phyloP scores from a whole-genome alignment of 2,888 invertebrate species.

The Macaria liturata region DNA sequence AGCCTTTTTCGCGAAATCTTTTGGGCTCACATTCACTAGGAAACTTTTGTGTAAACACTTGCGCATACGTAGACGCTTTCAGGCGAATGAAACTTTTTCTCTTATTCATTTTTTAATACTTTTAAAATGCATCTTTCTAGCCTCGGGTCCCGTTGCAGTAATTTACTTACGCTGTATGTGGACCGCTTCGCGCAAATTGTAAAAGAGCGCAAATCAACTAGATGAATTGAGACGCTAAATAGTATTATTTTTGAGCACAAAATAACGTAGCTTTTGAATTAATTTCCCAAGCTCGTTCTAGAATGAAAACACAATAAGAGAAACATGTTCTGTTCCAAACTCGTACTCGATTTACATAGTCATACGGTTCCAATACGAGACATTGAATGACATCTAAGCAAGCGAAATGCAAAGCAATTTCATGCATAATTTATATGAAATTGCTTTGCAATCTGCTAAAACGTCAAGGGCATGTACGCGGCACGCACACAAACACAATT shows the following conservation, averaged over 20 bases:
- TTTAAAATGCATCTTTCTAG: conserved; percentile 12
- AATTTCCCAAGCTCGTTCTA: background rate
- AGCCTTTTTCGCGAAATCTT: conserved; percentile 66
- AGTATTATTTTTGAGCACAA: too few relatives aligned
- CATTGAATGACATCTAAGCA: conserved; percentile 28
- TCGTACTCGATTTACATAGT: conserved; percentile 26
- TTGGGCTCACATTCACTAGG: conserved; percentile 52
- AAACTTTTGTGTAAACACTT: conserved; percentile 60
- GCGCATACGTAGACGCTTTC: conserved; percentile 39
- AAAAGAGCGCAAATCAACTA: too few relatives aligned
- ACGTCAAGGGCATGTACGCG: conserved; percentile 28
- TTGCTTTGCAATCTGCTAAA: conserved; percentile 30
- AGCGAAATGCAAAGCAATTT: conserved; percentile 30
- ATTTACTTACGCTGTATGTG: background rate
- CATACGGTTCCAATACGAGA: conserved; percentile 23
- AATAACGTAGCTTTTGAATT: too few relatives aligned
- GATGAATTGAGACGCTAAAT: too few relatives aligned
- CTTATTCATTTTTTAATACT: conserved; percentile 38
- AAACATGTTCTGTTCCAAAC: conserved; percentile 17
- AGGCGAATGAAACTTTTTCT: conserved; percentile 48
- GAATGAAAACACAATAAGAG: conserved; percentile 6
- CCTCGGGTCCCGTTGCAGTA: background rate
- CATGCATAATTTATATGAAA: conserved; percentile 30
- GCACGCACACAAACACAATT: conserved; percentile 16
- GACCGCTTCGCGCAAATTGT: too few relatives aligned